Percentiles rank a stretch among this genome's conserved stretches.
phyloP scores from a whole-genome alignment of 2,113 vertebrate species.

The Beaufortia kweichowensis region DNA sequence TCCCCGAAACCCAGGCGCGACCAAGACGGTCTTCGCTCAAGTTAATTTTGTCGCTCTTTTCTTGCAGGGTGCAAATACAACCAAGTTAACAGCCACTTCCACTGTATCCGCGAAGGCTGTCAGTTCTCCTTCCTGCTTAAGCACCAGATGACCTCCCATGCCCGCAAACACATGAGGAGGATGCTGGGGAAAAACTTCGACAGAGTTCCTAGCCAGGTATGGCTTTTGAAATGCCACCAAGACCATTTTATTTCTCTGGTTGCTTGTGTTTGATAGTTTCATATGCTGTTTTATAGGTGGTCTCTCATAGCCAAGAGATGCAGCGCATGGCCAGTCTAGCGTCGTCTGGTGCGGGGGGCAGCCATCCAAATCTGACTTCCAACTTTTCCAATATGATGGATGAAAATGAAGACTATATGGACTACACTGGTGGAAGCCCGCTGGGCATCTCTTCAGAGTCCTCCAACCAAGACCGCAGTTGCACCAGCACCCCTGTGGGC shows the following conservation, averaged over 20 bases:
- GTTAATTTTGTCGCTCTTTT: slow-evolving; percentile 32
- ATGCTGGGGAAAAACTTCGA: slow-evolving; percentile 99
- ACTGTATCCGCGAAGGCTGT: slow-evolving; percentile 97
- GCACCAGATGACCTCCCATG: slow-evolving; percentile 99
- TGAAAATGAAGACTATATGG: slow-evolving; percentile 92
- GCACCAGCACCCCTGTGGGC: slow-evolving; percentile 95
- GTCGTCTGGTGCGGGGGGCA: slow-evolving; percentile 61
- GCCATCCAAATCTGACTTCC: slow-evolving; percentile 69
- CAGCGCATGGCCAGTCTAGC: slow-evolving; percentile 70
- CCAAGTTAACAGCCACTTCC: slow-evolving; percentile 99
- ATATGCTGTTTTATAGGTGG: slow-evolving; percentile 62
- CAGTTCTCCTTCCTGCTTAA: slow-evolving; percentile 99
- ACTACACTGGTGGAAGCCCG: slow-evolving; percentile 90
- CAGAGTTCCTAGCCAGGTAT: slow-evolving; percentile 89
- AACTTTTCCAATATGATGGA: slow-evolving; percentile 79
- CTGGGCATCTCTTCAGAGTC: slow-evolving; percentile 92
- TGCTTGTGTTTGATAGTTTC: neutral
- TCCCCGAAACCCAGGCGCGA: slow-evolving; percentile 24
- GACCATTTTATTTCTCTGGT: too few relatives aligned
- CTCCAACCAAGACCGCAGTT: slow-evolving; percentile 95
- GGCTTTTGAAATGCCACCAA: neutral
- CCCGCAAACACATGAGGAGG: slow-evolving; percentile 97
- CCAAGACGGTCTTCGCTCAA: slow-evolving; percentile 30
- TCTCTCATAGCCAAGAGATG: slow-evolving; percentile 72
- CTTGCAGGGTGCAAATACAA: slow-evolving; percentile 96